These are phyloP conservation scores for Cyprinella venusta DNA, from an alignment of 2,797 vertebrate genomes.

Conservation along the genomic window DNA sequence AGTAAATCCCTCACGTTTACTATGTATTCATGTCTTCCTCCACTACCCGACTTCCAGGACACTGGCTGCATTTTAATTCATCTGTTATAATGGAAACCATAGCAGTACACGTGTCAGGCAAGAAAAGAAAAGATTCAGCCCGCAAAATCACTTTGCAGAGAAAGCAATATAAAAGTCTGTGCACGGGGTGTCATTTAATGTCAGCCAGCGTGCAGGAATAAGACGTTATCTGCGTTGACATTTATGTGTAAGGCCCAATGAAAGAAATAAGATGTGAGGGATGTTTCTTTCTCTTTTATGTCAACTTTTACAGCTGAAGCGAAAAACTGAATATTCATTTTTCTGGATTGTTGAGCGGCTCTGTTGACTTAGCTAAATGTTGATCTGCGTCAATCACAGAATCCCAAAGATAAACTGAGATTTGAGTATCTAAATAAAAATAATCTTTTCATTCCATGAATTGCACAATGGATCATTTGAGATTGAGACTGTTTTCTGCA, in stretches of 20 bases:
- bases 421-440: neutral
- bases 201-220: conserved; percentile 64
- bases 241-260: conserved; percentile 74
- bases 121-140: conserved; percentile 54
- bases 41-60: conserved; percentile 41
- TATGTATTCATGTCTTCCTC: conserved; percentile 43
- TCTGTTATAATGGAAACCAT: conserved; percentile 54
- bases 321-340: conserved; percentile 66
- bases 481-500: neutral
- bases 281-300: conserved; percentile 62
- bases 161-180: conserved; percentile 59
- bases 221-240: conserved; percentile 75
- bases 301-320: conserved; percentile 65
- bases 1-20: conserved; percentile 47
- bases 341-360: conserved; percentile 42
- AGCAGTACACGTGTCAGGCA: conserved; percentile 50
- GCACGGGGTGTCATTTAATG: conserved; percentile 64
- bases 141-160: conserved; percentile 54
- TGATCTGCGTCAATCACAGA: conserved; percentile 65
- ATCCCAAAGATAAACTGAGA: conserved; percentile 34
- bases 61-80: conserved; percentile 53
- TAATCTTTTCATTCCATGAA: neutral
- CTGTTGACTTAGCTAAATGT: conserved; percentile 64
- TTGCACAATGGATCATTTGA: neutral
- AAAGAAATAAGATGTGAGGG: conserved; percentile 67